Evolutionary conservation across 2,888 invertebrate genomes (phyloP).

Genomic region (Actias luna): DNA sequence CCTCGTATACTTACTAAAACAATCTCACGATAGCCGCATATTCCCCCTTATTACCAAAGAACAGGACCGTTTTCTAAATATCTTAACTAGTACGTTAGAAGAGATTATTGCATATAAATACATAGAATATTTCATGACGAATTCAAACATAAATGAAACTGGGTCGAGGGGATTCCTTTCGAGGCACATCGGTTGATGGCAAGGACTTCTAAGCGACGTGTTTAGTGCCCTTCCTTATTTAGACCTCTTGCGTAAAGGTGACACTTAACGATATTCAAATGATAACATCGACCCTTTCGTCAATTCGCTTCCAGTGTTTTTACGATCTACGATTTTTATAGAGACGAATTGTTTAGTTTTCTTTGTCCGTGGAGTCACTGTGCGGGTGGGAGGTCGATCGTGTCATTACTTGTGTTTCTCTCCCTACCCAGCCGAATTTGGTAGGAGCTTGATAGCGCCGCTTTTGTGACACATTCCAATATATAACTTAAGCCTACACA

Average conservation of each 20-base stretch:
- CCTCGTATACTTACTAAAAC: too few species aligned
- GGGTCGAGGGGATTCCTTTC: conserved; percentile 8
- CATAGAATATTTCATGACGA: not conserved
- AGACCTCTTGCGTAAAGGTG: conserved; percentile 3
- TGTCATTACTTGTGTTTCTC: too few species aligned
- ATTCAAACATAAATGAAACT: not conserved
- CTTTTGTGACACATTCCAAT: too few species aligned
- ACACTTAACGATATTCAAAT: conserved; percentile 3
- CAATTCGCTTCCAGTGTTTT: not conserved
- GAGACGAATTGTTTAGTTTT: too few species aligned
- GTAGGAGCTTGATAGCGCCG: too few species aligned
- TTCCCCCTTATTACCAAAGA: too few species aligned
- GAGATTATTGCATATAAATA: not conserved
- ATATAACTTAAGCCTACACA: too few species aligned
- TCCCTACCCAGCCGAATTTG: too few species aligned
- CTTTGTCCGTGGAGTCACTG: too few species aligned
- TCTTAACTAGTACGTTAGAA: not conserved
- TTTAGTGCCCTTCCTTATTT: conserved; percentile 3
- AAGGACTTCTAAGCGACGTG: conserved; percentile 3
- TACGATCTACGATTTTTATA: too few species aligned
- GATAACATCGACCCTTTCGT: not conserved
- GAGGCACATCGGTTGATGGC: conserved; percentile 2
- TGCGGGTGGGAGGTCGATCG: too few species aligned
- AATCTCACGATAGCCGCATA: too few species aligned
- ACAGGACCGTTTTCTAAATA: not conserved